Base-by-base conservation (phyloP, 2,888 invertebrate species). In the Isoperla grammatica region DNA sequence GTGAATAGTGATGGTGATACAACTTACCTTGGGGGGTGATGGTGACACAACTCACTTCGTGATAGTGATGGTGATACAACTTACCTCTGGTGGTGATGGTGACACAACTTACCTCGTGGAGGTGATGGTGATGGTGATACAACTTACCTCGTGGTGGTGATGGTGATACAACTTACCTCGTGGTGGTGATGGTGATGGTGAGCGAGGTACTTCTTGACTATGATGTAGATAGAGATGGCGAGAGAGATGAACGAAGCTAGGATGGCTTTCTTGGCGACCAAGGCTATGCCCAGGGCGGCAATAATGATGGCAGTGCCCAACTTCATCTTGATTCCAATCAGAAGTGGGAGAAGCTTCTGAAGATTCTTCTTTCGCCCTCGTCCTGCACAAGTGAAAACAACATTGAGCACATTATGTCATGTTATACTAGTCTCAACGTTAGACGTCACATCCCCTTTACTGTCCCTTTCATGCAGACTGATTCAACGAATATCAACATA, bases 241-340 rank as follows among this genome's bases (percentile, higher is more conserved):
- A 84, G 76, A 2, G 84, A 83, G 63, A 83, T 73, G 59, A 83
- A 70, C 6, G 82, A 81, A 1, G 79, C 78, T 64, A 83, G 69
- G 65, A 84, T 74, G 56, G 84, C 84, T 70, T 84, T 84, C 75
- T 84, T 84, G 66, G 84, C 84, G 67, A 84, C 71, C 63, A 84
- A 71, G 48, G 79, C 78, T 64, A 83, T 76, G 53, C 76, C 80
- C 69, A 84, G 76, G 72, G 81, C 79, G 20, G 79, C 75, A 55
- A 82, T 73, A 46, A 79, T 75, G 40, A 77, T 76, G 59, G 84
- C 71, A 2, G 77, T 73, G 46, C 78, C 80, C 63, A 83, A 70
- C 70, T 84, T 84, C 67, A 81, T 74, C 71, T 83, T 83, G 50
- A 83, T 74, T 23, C 78, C 80, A 67, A 82, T 69, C 61, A 84